Evolutionary conservation across 53 echinoderm and acorn worm species (phyloP), one percentile per base, ranked within the genome.

Genomic region (Patiria pectinifera): DNA sequence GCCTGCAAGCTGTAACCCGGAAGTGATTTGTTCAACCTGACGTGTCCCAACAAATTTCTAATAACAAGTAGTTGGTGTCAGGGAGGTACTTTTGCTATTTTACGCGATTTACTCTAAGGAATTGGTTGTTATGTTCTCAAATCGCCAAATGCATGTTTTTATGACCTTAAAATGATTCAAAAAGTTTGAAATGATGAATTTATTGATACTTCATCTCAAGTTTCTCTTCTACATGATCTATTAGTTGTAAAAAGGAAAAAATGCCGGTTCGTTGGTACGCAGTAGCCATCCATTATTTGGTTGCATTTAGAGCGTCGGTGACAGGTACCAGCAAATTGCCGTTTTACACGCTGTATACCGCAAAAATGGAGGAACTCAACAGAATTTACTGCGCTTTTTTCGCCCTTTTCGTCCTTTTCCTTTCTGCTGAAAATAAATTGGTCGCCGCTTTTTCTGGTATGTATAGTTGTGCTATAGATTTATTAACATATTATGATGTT

Each of bases 21-120:
- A 86, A 86, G 74, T 72, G 25, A 47, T 74, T 74, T 47, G 90
- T n/a, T 80, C 90, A 90, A 80, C 90, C 90, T 87, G 90, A 90
- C 90, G 90, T 90, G 90, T 90, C 90, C 90, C 47, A 80, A 80
- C 21, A 53, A 6, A 24, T 24, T 24, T 44, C 10, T 48, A 61
- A 58, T 15, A 75, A 49, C 86, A 75, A 26, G 86, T 86, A 86
- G 74, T 86, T 86, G 46, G 4, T 18, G 85, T 46, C 10, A 35
- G 24, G 22, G 3, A 43, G 48, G 2, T 7, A 53, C 48, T 76
- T 11, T 6, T 22, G 6, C 19, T 8, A 21, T 19, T 63, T 3
- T 19, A 59, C 22, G 13, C 11, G 16, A 69, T 12, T 6, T 82
- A 6, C 24, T 6, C 3, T 2, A 8, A 24, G 0, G 10, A 76